Base-by-base conservation (phyloP, 2,113 vertebrate species). In the Cariama cristata region DNA sequence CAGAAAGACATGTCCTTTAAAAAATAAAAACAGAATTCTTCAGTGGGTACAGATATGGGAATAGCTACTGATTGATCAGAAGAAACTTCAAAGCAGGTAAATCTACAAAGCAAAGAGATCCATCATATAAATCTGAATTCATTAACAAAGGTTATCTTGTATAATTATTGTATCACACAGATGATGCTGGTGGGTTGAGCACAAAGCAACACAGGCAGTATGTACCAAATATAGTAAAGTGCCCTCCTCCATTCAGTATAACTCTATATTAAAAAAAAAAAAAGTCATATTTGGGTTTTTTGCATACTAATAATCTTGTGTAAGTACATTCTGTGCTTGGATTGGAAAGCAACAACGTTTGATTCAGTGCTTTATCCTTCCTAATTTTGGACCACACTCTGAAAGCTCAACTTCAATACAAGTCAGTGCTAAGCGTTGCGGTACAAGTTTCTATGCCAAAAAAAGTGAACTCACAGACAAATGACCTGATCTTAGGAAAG, bases 61-160 rank as follows among this genome's bases (percentile, higher is more conserved):
- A 86, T 32, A 71, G 19, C 55, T 91, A 85, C 93, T 64, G 71
- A 89, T 18, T 81, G 38, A 86, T 85, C 52, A 77, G 79, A 94
- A 89, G 32, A 84, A 87, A 95, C 76, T 95, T 96, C 79, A 96
- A 92, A 98, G 88, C 40, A 82, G 27, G 76, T 12, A 45, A 93
- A 44, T 55, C 74, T 76, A 93, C 71, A 89, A 84, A 91, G 86
- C 60, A 89, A 71, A 44, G 28, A 72, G 21, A 91, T 52, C 17
- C 4, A 66, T 53, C 73, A 79, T 8, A 89, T 17, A 91, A 92
- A 87, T 74, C 42, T 81, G 66, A 92, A 92, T 62, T 85, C 0
- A 0, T 95, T 94, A 93, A 83, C 80, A 69, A 73, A 93, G 30
- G 26, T 94, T 86, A 76, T 76, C 28, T 86, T 93, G 27, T 86